A percentile compares a stretch with the other conserved stretches of the same genome.
Evolutionary conservation across 2,797 vertebrate genomes (phyloP).

Genomic region (Spondyliosoma cantharus): DNA sequence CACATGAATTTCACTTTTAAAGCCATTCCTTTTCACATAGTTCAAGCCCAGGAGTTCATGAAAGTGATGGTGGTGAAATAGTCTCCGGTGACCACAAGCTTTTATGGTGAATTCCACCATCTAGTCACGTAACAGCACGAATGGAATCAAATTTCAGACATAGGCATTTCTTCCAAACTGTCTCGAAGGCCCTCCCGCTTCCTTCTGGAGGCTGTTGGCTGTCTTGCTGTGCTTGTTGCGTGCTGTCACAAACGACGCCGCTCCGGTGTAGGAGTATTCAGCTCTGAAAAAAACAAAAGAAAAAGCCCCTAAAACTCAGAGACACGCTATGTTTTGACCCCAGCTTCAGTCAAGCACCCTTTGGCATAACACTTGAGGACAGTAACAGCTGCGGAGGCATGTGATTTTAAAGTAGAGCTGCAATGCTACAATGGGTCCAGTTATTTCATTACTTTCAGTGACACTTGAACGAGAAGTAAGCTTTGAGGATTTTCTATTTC

Average conservation of each 20-base stretch:
- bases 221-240: constrained; percentile 78
- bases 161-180: constrained; percentile 95
- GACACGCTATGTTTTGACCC: not conserved
- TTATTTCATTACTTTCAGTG: too few species aligned
- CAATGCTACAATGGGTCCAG: not conserved
- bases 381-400: not conserved
- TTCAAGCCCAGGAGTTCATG: not conserved
- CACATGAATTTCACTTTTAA: not conserved
- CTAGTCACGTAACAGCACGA: constrained; percentile 66
- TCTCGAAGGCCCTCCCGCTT: constrained; percentile 71
- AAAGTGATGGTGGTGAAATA: constrained; percentile 46
- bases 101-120: constrained; percentile 56
- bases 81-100: constrained; percentile 72
- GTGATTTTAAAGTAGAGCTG: not conserved
- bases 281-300: constrained; percentile 55
- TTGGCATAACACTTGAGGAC: not conserved
- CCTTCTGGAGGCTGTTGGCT: constrained; percentile 61
- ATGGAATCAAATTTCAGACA: constrained; percentile 80
- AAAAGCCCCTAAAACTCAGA: not conserved
- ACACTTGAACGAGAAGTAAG: too few species aligned
- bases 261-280: constrained; percentile 84
- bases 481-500: too few species aligned
- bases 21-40: not conserved
- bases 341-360: not conserved
- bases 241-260: constrained; percentile 83